A percentile compares a stretch with the other conserved stretches of the same genome.
phyloP scores from a whole-genome alignment of 2,113 vertebrate genomes.

The Ciconia stormi region DNA sequence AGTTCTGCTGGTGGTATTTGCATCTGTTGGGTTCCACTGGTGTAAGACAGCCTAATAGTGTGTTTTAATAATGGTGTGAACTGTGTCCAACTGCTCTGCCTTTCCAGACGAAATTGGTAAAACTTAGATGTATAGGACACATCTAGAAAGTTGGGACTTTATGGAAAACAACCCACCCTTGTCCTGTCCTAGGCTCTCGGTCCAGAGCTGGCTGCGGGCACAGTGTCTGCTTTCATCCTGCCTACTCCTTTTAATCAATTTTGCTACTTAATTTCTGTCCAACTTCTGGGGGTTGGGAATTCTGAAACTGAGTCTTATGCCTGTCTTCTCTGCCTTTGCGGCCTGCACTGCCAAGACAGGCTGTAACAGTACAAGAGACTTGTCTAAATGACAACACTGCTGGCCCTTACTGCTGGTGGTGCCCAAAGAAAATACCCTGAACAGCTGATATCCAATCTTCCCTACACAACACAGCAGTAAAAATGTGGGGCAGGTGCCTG shows the following conservation, averaged over 20 bases:
- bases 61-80: neutral
- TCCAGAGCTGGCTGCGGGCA: neutral
- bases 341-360: neutral
- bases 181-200: neutral
- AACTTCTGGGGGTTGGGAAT: neutral
- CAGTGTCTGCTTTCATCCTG: neutral
- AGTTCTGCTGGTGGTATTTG: neutral
- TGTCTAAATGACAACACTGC: neutral
- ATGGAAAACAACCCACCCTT: neutral
- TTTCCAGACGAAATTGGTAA: neutral
- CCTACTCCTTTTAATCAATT: neutral
- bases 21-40: neutral
- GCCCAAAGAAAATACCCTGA: neutral
- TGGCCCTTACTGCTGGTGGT: neutral
- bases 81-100: neutral
- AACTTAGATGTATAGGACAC: neutral
- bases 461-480: neutral
- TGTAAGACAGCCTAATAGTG: neutral
- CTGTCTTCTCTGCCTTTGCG: neutral
- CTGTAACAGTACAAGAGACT: neutral
- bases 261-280: neutral
- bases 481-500: conserved; percentile 4
- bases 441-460: neutral
- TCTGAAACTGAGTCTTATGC: neutral
- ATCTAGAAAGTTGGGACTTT: neutral